Conservation (phyloP, 2,888 invertebrate genomes). For the Nemurella pictetii region DNA sequence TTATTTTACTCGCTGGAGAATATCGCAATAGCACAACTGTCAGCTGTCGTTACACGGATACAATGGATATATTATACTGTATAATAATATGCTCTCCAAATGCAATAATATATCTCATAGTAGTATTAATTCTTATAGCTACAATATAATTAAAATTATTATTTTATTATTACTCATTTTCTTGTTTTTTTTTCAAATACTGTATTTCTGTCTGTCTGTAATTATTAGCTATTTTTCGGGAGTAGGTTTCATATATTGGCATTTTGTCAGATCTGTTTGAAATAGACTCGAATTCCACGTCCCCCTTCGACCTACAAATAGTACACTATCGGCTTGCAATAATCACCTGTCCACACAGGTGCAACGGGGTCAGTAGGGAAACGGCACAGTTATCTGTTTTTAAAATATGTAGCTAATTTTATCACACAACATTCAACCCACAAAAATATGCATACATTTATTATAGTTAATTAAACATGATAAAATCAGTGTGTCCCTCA, state of each 20-base stretch:
- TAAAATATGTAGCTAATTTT: constrained; percentile 1
- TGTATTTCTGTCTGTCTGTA: neutral
- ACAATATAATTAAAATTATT: neutral
- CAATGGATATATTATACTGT: neutral
- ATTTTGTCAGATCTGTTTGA: neutral
- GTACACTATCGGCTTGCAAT: too few relatives aligned
- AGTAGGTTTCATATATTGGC: neutral
- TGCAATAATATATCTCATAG: neutral
- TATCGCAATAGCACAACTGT: neutral
- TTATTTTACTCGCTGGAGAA: neutral
- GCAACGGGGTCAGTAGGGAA: too few relatives aligned
- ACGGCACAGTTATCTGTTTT: neutral
- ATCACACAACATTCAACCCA: constrained; percentile 26
- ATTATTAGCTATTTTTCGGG: neutral
- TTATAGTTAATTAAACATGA: neutral
- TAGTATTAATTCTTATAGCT: neutral
- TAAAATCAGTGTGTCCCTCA: constrained; percentile 13
- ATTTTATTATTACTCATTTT: neutral
- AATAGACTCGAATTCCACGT: neutral
- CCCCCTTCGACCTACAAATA: neutral
- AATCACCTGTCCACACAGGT: too few relatives aligned
- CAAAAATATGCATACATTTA: constrained; percentile 29
- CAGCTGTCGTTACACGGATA: neutral
- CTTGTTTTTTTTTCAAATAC: neutral
- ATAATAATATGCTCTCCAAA: neutral